Conservation (phyloP, 2,797 vertebrate species). For the Parotocinclus haroldoi region DNA sequence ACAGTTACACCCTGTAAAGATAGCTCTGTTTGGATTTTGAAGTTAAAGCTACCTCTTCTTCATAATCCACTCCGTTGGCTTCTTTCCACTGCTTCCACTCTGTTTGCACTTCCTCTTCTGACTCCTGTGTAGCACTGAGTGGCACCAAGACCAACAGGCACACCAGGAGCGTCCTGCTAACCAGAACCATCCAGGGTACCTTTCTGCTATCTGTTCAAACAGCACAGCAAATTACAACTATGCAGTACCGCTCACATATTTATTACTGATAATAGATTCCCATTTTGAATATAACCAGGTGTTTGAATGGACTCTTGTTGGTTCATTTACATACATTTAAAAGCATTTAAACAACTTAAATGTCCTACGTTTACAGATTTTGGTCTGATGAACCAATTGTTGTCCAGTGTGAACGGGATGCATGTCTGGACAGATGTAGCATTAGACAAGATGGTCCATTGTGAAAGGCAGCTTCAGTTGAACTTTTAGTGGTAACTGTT, state of each 20-base stretch:
- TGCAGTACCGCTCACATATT: background rate
- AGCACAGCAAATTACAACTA: background rate
- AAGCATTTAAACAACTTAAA: too few relatives aligned
- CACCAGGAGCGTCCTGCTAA: conserved; percentile 45
- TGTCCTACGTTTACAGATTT: too few relatives aligned
- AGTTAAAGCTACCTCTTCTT: conserved; percentile 50
- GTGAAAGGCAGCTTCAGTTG: too few relatives aligned
- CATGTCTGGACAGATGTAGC: too few relatives aligned
- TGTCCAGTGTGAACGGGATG: too few relatives aligned
- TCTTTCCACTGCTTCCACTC: conserved; percentile 72
- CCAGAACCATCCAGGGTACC: conserved; percentile 22
- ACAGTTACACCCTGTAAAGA: too few relatives aligned
- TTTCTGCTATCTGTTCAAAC: conserved; percentile 21
- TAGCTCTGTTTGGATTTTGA: background rate
- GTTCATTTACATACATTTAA: too few relatives aligned
- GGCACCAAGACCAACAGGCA: conserved; percentile 54
- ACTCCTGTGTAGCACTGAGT: conserved; percentile 54
- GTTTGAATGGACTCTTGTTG: too few relatives aligned
- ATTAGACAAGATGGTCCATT: too few relatives aligned
- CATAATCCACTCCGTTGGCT: conserved; percentile 59
- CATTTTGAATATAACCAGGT: too few relatives aligned
- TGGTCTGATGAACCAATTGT: too few relatives aligned
- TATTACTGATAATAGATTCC: background rate
- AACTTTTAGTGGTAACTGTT: too few relatives aligned
- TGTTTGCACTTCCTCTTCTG: conserved; percentile 61